Conservation (phyloP, 2,797 vertebrate species). For the Esox lucius region DNA sequence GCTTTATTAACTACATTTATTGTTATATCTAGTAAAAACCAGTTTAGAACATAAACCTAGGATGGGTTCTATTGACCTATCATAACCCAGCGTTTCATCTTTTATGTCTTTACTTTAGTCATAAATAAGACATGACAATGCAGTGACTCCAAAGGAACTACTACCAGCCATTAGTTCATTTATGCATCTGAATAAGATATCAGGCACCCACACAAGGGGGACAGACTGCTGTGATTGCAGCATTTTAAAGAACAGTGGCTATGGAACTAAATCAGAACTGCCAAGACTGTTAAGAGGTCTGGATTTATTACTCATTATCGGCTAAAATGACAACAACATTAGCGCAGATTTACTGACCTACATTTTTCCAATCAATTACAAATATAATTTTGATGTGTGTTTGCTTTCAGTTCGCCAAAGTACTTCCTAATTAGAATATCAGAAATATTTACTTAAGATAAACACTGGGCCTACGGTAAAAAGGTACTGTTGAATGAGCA, state of each 20-base stretch:
- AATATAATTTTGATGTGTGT: neutral
- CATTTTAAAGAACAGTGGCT: conserved; percentile 27
- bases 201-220: conserved; percentile 41
- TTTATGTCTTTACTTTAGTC: conserved; percentile 12
- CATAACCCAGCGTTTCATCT: neutral
- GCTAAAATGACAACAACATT: neutral
- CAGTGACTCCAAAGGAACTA: conserved; percentile 1
- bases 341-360: neutral
- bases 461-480: neutral
- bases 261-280: conserved; percentile 36
- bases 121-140: neutral
- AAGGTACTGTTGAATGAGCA: neutral
- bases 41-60: neutral
- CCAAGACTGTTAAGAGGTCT: conserved; percentile 16
- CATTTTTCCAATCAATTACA: neutral
- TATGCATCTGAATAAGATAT: conserved; percentile 57
- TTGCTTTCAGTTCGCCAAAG: neutral
- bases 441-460: neutral
- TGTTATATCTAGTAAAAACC: neutral
- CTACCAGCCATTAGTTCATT: conserved; percentile 48
- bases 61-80: conserved; percentile 9
- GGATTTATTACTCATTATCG: neutral
- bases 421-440: neutral
- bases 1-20: neutral
- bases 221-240: conserved; percentile 36